Evolutionary conservation across 1,140 invertebrate genomes (phyloP).

Genomic region (Sinella curviseta): DNA sequence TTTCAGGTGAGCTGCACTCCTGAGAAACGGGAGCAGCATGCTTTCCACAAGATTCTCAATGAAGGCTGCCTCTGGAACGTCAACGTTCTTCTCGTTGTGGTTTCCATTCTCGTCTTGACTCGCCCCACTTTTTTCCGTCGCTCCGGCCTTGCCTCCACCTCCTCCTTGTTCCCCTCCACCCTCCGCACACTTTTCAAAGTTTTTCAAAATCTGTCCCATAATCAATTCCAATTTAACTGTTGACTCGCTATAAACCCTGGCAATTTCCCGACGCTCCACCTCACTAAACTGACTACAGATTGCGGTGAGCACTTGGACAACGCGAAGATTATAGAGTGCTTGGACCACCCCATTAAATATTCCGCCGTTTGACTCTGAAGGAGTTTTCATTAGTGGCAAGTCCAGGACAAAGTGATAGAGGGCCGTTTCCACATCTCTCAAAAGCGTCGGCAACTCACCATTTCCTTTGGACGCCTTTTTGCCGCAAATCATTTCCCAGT

Average conservation of each 20-base stretch:
- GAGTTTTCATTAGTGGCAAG: conserved; percentile 61
- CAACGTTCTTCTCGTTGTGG: not conserved
- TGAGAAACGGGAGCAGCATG: conserved; percentile 13
- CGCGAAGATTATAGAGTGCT: not conserved
- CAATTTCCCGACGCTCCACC: not conserved
- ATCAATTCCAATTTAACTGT: not conserved
- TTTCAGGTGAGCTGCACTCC: conserved; percentile 2
- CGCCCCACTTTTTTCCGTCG: not conserved
- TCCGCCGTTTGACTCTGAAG: not conserved
- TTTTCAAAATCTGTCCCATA: not conserved
- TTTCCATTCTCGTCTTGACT: conserved; percentile 8
- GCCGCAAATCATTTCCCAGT: conserved; percentile 28
- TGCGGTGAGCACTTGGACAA: conserved; percentile 19
- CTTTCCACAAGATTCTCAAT: not conserved
- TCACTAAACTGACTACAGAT: conserved; percentile 19
- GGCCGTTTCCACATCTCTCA: conserved; percentile 78
- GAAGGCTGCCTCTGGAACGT: not conserved
- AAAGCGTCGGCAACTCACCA: conserved; percentile 74
- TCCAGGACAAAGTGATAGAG: conserved; percentile 82
- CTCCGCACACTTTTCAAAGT: too few species aligned
- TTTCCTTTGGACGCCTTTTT: conserved; percentile 54
- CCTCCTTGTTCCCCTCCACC: too few species aligned
- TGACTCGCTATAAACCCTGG: not conserved
- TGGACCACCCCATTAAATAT: conserved; percentile 1
- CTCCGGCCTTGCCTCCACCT: not conserved